These are phyloP conservation scores for Harpagifer antarcticus DNA, from an alignment of 2,797 vertebrate genomes.

Conservation along the genomic window DNA sequence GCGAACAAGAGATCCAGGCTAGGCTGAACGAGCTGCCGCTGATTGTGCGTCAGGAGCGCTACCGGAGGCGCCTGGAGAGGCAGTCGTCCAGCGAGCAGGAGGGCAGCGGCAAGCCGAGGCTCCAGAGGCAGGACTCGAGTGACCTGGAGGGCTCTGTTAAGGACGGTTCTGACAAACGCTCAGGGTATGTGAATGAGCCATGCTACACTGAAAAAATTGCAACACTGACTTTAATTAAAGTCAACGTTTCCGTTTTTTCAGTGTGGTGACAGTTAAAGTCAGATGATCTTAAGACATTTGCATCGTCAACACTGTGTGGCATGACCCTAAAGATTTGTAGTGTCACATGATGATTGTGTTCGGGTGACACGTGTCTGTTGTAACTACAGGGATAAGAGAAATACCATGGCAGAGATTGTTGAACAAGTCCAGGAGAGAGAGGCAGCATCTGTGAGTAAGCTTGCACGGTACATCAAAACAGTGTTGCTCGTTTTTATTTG, in stretches of 20 bases:
- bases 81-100: slow-evolving; percentile 88
- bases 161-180: slow-evolving; percentile 87
- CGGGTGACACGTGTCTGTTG: slow-evolving; percentile 50
- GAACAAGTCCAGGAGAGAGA: slow-evolving; percentile 94
- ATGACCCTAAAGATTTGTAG: slow-evolving; percentile 32
- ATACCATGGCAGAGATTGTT: slow-evolving; percentile 92
- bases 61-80: slow-evolving; percentile 83
- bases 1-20: slow-evolving; percentile 85
- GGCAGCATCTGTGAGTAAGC: slow-evolving; percentile 83
- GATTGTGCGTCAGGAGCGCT: slow-evolving; percentile 84
- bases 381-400: slow-evolving; percentile 85
- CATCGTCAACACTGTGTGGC: slow-evolving; percentile 26
- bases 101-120: slow-evolving; percentile 85
- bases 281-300: slow-evolving; percentile 37
- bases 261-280: slow-evolving; percentile 3
- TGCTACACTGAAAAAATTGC: not conserved
- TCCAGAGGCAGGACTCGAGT: slow-evolving; percentile 92
- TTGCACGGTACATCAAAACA: not conserved
- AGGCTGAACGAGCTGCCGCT: slow-evolving; percentile 84
- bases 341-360: slow-evolving; percentile 34
- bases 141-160: slow-evolving; percentile 87
- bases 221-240: no score
- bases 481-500: not conserved
- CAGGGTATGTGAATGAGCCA: slow-evolving; percentile 74
- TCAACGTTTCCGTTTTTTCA: no score